Base-by-base conservation (phyloP, 2,797 vertebrate species). In the Champsocephalus gunnari region DNA sequence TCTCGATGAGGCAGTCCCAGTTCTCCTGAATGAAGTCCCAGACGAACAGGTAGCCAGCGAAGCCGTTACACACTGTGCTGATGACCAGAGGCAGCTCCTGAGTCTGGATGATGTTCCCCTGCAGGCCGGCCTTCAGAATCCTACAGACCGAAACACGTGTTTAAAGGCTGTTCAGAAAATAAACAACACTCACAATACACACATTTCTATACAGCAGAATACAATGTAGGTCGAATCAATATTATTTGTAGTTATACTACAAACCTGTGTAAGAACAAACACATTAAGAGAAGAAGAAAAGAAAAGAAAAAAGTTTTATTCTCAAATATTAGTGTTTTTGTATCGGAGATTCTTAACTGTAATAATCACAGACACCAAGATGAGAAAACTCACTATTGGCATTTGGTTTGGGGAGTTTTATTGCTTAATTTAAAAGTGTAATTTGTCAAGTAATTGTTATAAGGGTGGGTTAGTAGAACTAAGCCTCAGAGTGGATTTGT, bases 1-100 rank as follows among this genome's bases (percentile, higher is more conserved):
- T 98, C 61, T 94, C 90, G 74, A 94, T 95, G 76, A 99, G 96
- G 41, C 87, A 87, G 86, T 96, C 92, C 98, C 98, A 99, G 89
- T 98, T 98, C 83, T 98, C 95, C 84, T 99, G 98, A 51, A 98
- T 93, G 76, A 99, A 99, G 90, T 99, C 94, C 98, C 98, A 99
- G n/a, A 94, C 96, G 83, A 97, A 85, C 72, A 99, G 91, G 85
- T 96, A 91, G 21, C 98, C 97, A 12, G 96, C 88, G 67, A 97
- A 95, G 82, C 85, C 90, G 2, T 74, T 92, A 84, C 94, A 95
- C 76, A 96, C 73, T 1, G 92, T 94, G 75, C 4, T 87, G 85
- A 98, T 90, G 86, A 99, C 86, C 75, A 92, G 86, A 5, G 96
- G 94, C 87, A 99, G 71, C 80, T 99, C 97, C 75, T 97, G 97